Base-by-base conservation (phyloP, 2,113 vertebrate genomes). In the Trochalopteron elliotii region DNA sequence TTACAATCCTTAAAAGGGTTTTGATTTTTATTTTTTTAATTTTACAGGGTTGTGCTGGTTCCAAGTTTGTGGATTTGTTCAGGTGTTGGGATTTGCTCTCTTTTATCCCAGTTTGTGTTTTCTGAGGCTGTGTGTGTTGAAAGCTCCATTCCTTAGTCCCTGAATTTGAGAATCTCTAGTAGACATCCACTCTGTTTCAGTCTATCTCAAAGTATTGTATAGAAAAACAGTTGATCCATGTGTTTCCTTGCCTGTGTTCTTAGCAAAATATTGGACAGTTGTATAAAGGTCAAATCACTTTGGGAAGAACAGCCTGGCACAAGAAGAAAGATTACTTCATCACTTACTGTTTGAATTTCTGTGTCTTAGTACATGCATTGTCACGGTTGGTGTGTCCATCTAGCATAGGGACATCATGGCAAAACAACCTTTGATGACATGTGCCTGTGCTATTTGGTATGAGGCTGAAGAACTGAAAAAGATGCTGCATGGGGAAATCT, bases 1-100 rank as follows among this genome's bases (percentile, higher is more conserved):
- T 37, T 87, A 22, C 3, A 6, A 3, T 65, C 22, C 17, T 79
- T 67, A 22, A 40, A 47, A 49, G 0, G 0, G 1, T 47, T 23
- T 52, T 67, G 8, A 2, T 49, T 59, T 47, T 63, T 28, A 8
- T 4, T 17, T 68, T 65, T 59, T 77, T 77, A 19, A 11, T 83
- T 72, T 52, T 74, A 24, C 7, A 59, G 12, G 2, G 7, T 37
- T 85, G 35, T 72, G 5, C 88, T 94, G 8, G 6, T 77, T 93
- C 21, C 23, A 1, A 3, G 11, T 59, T n/a, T 50, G 12, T 27
- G 12, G 12, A 35, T 82, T 77, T 89, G 7, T 89, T 91, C 24
- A 31, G 19, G 18, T 74, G 11, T 25, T 83, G 9, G 8, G 0
- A 6, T 53, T 86, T 89, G 30, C 30, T 93, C 21, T 55, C 24